A percentile compares a stretch with the other conserved stretches of the same genome.
phyloP scores from a whole-genome alignment of 2,113 vertebrate genomes.

The Saguinus imperator region DNA sequence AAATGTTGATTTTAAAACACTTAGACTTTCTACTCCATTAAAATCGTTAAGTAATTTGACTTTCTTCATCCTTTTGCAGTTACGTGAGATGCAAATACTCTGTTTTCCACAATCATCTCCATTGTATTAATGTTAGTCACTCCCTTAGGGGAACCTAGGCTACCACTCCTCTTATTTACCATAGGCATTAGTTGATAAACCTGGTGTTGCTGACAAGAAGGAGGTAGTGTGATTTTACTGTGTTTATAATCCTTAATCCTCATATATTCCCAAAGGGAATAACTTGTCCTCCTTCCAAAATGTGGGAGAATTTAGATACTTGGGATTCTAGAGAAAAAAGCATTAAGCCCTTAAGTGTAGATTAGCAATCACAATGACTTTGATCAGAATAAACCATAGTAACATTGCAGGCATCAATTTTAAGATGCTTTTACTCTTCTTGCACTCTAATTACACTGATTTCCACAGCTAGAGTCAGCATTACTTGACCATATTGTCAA shows the following conservation, averaged over 20 bases:
- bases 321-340: neutral
- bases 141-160: neutral
- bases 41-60: neutral
- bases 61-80: neutral
- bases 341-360: neutral
- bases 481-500: neutral
- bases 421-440: neutral
- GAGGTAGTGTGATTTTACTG: neutral
- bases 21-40: neutral
- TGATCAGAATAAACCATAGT: neutral
- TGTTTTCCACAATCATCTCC: neutral
- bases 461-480: neutral
- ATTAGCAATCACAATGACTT: neutral
- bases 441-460: neutral
- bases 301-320: constrained; percentile 4
- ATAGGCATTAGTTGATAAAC: neutral
- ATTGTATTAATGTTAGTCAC: neutral
- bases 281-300: constrained; percentile 21
- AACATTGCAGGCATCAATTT: neutral
- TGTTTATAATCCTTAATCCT: neutral
- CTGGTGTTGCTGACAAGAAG: neutral
- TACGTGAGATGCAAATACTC: neutral
- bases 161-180: neutral
- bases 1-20: neutral
- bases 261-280: neutral